Percentiles rank a stretch among this genome's conserved stretches.
Evolutionary conservation across 2,888 invertebrate genomes (phyloP).

Genomic region (Criorhina ranunculi): DNA sequence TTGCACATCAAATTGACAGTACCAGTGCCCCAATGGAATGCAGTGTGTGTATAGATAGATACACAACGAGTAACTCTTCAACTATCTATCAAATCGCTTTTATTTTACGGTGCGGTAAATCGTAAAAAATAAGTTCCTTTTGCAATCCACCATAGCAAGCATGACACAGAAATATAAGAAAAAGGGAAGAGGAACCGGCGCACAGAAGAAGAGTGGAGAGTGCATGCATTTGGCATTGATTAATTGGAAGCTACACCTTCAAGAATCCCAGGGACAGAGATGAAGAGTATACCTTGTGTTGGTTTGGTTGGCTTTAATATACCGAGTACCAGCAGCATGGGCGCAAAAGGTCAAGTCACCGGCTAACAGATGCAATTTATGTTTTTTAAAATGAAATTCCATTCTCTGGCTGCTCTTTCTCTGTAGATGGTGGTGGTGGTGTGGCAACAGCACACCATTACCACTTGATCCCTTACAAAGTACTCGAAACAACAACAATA

Average conservation of each 20-base stretch:
- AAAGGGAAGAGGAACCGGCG: conserved; percentile 1
- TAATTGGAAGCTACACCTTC: conserved; percentile 74
- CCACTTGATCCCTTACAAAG: conserved; percentile 69
- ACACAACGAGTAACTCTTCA: conserved; percentile 36
- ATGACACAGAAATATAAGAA: conserved; percentile 55
- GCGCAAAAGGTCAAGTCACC: conserved; percentile 76
- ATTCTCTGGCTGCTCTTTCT: conserved; percentile 59
- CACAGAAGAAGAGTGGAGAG: conserved; percentile 18
- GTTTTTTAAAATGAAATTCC: conserved; percentile 76
- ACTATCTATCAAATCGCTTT: conserved; percentile 60
- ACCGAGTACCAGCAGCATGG: conserved; percentile 64
- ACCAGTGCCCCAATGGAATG: conserved; percentile 48
- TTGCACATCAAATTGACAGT: conserved; percentile 14
- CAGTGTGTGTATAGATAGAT: conserved; percentile 15
- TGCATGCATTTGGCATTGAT: conserved; percentile 76
- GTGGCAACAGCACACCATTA: conserved; percentile 69
- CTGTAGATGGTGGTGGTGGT: conserved; percentile 37
- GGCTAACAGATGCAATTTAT: conserved; percentile 77
- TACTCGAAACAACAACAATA: conserved; percentile 46
- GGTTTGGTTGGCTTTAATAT: not conserved
- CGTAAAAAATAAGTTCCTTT: conserved; percentile 40
- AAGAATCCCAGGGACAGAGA: conserved; percentile 24
- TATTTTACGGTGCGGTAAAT: conserved; percentile 51
- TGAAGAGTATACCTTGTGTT: conserved; percentile 32
- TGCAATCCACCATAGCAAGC: conserved; percentile 41